Evolutionary conservation across 2,888 invertebrate species (phyloP).

Genomic region (Microplitis deprimator): DNA sequence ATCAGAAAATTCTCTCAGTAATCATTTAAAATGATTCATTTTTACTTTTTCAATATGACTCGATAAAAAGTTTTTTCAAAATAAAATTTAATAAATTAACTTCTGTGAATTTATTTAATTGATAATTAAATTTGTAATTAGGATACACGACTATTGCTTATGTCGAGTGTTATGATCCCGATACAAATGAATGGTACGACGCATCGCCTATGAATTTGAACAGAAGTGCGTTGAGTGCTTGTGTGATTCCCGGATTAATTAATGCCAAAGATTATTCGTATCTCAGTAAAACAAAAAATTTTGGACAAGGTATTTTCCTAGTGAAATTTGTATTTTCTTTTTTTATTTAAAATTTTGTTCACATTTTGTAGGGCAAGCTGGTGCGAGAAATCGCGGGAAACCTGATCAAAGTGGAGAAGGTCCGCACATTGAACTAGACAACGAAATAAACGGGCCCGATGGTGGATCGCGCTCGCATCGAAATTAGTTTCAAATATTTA

Average conservation of each 20-base stretch:
- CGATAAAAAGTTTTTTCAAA: too few relatives aligned
- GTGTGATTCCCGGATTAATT: constrained; percentile 81
- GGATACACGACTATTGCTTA: constrained; percentile 81
- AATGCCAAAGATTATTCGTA: constrained; percentile 80
- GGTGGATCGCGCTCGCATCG: background rate
- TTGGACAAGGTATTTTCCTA: constrained; percentile 55
- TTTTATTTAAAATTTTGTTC: constrained; percentile 4
- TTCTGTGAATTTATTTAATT: too few relatives aligned
- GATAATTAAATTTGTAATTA: constrained; percentile 59
- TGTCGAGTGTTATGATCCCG: constrained; percentile 85
- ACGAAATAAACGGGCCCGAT: background rate
- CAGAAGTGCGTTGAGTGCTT: constrained; percentile 85
- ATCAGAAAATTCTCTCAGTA: too few relatives aligned
- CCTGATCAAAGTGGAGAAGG: constrained; percentile 44
- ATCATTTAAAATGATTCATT: too few relatives aligned
- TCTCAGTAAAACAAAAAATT: constrained; percentile 59
- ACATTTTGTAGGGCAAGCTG: constrained; percentile 52
- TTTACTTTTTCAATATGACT: too few relatives aligned
- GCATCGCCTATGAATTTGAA: constrained; percentile 86
- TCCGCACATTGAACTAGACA: background rate
- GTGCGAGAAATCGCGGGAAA: constrained; percentile 51
- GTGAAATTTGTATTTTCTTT: too few relatives aligned
- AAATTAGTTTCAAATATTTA: background rate
- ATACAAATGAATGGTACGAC: constrained; percentile 78
- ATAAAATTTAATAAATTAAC: too few relatives aligned